Evolutionary conservation across 53 echinoderm and acorn worm species (phyloP).

Genomic region (Antedon mediterranea): DNA sequence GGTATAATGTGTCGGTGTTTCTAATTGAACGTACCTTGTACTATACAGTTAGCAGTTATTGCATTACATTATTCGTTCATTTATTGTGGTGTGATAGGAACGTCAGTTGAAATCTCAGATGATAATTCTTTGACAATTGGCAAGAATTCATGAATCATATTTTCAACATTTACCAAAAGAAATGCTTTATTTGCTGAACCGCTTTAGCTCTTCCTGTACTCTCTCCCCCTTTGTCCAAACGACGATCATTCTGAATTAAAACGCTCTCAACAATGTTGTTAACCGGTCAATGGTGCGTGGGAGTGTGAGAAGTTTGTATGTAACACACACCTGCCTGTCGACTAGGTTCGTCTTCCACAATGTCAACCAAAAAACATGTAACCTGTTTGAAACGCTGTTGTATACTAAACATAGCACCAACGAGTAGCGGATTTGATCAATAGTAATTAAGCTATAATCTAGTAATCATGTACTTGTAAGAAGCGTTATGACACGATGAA

Average conservation of each 20-base stretch:
- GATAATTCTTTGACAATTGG: neutral
- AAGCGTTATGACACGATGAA: neutral
- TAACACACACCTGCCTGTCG: neutral
- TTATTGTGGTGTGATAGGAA: neutral
- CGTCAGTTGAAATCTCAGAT: neutral
- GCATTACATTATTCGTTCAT: too few relatives aligned
- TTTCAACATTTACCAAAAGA: neutral
- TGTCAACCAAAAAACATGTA: neutral
- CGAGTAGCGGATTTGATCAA: neutral
- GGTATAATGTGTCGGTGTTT: too few relatives aligned
- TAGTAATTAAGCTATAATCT: conserved; percentile 1
- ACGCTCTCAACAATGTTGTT: neutral
- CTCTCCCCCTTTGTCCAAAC: neutral
- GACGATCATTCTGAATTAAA: neutral
- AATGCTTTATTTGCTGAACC: neutral
- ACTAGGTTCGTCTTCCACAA: neutral
- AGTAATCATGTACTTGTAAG: neutral
- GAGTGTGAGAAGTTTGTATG: neutral
- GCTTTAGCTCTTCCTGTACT: neutral
- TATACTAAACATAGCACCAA: neutral
- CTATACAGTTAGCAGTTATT: too few relatives aligned
- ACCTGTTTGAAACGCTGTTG: neutral
- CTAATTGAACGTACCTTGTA: too few relatives aligned
- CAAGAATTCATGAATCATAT: neutral
- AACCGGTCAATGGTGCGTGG: neutral